Percentiles rank a stretch among this genome's conserved stretches.
These are phyloP conservation scores for Schizopygopsis pylzovi DNA, from an alignment of 2,797 vertebrate genomes.

Conservation along the genomic window DNA sequence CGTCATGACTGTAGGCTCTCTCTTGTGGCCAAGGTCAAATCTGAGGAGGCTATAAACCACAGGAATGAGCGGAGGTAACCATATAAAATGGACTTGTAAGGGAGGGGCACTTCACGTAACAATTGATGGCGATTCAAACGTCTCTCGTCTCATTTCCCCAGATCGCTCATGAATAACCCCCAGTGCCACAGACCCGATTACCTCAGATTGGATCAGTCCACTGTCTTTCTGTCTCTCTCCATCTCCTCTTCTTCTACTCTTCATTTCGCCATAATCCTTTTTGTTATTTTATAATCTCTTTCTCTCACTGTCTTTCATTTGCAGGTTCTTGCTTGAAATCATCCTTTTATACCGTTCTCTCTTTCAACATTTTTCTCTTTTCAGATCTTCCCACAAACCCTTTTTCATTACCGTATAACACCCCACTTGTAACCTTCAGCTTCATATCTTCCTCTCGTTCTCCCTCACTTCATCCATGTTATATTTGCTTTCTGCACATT, in stretches of 20 bases:
- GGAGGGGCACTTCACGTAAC: slow-evolving; percentile 17
- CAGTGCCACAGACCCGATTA: slow-evolving; percentile 43
- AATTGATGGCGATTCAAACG: slow-evolving; percentile 32
- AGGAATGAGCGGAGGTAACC: slow-evolving; percentile 31
- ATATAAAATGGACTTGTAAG: slow-evolving; percentile 42
- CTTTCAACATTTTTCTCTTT: slow-evolving; percentile 56
- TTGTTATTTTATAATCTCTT: slow-evolving; percentile 23
- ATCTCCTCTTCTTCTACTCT: slow-evolving; percentile 36
- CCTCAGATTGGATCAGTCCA: slow-evolving; percentile 41
- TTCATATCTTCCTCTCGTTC: slow-evolving; percentile 52
- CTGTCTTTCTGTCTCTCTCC: slow-evolving; percentile 59
- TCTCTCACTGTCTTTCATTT: slow-evolving; percentile 63
- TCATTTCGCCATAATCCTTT: slow-evolving; percentile 29
- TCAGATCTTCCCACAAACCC: slow-evolving; percentile 36
- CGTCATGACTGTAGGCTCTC: slow-evolving; percentile 23
- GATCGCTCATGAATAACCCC: slow-evolving; percentile 48
- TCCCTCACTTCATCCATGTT: slow-evolving; percentile 8
- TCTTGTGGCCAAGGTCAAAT: slow-evolving; percentile 49
- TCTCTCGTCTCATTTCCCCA: slow-evolving; percentile 17
- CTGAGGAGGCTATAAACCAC: slow-evolving; percentile 50
- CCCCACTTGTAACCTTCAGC: slow-evolving; percentile 25
- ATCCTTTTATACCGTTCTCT: slow-evolving; percentile 39
- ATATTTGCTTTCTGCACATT: slow-evolving; percentile 24
- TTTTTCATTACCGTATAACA: slow-evolving; percentile 30
- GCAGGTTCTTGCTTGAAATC: slow-evolving; percentile 56